Base-by-base conservation (phyloP, 2,113 vertebrate species). In the Cyrtonyx montezumae region DNA sequence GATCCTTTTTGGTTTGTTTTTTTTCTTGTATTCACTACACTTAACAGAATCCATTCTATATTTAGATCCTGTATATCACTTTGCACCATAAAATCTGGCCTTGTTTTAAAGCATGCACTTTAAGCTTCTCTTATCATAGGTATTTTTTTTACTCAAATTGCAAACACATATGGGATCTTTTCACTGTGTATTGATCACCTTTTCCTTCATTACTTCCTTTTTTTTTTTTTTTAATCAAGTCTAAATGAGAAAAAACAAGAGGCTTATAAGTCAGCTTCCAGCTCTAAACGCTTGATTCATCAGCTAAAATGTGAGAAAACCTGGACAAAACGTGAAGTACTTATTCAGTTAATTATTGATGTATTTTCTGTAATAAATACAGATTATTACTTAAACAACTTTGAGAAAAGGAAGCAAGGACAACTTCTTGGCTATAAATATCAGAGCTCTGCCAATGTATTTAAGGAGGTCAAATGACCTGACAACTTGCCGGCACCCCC, bases 381-480 rank as follows among this genome's bases (percentile, higher is more conserved):
- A 67, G 90, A 91, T 83, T 46, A 67, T 87, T 51, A 77, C 75
- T 88, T 83, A 77, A 93, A 69, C 26, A 88, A 87, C 28, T 78
- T 45, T 43, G 40, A 88, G 43, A 67, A 91, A 85, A 91, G 61
- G 71, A 94, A 93, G 79, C 32, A 80, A 86, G 37, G n/a, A 80
- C 56, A 77, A 80, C 70, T 79, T 79, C 28, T 95, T 94, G 90
- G 94, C 82, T 51, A 61, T 67, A 37, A 67, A 28, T 78, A 40
- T 75, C 46, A 86, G 51, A 88, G 25, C 56, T 88, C 93, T 93
- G 90, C 88, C 94, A 95, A 94, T 90, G 37, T 48, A 75, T 75
- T 96, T 94, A 91, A 84, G 85, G 84, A 94, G 85, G 92, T 94
- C 92, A 95, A 93, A 94, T 96, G 90, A 91, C 90, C 85, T 88